Evolutionary conservation across 1,140 invertebrate genomes (phyloP).

Genomic region (Asobara japonica): DNA sequence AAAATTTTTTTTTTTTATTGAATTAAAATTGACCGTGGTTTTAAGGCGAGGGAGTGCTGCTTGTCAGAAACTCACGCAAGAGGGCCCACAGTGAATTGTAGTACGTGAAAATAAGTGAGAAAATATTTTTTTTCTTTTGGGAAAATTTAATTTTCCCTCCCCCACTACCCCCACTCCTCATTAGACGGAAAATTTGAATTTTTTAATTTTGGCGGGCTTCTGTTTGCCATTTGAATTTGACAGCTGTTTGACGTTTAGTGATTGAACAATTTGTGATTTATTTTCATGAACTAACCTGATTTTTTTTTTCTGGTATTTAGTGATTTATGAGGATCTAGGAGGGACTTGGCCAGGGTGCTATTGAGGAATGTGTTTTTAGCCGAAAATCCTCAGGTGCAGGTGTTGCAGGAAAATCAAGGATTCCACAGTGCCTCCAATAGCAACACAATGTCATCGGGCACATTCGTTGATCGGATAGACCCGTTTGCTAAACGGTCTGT

Average conservation of each 20-base stretch:
- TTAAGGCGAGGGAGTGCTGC: neutral
- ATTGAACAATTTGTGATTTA: neutral
- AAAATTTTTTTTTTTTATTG: neutral
- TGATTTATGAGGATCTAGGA: constrained; percentile 21
- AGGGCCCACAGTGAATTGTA: neutral
- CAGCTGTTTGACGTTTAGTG: too few relatives aligned
- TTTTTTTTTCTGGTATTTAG: too few relatives aligned
- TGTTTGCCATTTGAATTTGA: neutral
- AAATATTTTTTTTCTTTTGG: neutral
- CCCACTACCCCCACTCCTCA: too few relatives aligned
- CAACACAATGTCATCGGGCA: constrained; percentile 78
- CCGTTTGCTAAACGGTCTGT: constrained; percentile 91
- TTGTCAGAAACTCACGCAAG: constrained; percentile 9
- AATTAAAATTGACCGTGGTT: neutral
- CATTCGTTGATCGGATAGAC: constrained; percentile 94
- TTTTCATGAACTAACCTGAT: too few relatives aligned
- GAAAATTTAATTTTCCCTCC: neutral
- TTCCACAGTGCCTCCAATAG: constrained; percentile 51
- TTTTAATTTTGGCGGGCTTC: neutral
- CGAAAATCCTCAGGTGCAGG: constrained; percentile 41
- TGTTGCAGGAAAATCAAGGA: constrained; percentile 35
- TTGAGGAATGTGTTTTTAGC: too few relatives aligned
- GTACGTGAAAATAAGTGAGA: constrained; percentile 16
- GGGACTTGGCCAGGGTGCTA: constrained; percentile 40
- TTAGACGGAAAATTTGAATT: neutral